These are phyloP conservation scores for Diplolepis rosae DNA, from an alignment of 2,888 invertebrate genomes.

Conservation along the genomic window DNA sequence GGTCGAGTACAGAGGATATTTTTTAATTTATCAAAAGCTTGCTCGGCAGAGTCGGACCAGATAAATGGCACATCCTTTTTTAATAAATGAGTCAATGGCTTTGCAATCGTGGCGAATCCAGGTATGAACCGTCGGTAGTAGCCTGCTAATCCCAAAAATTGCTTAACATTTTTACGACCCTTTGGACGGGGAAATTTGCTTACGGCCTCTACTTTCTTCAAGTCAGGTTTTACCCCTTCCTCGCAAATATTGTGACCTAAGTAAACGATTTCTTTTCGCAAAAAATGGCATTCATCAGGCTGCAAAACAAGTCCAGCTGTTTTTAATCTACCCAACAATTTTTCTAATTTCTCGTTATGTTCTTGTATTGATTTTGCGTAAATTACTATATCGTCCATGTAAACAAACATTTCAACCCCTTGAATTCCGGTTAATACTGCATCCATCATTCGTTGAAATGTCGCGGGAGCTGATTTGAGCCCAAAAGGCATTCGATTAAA, in stretches of 20 bases:
- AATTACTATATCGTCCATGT: slow-evolving; percentile 51
- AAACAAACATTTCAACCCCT: slow-evolving; percentile 51
- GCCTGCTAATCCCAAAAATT: slow-evolving; percentile 36
- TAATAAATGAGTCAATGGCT: not conserved
- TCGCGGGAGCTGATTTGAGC: too few species aligned
- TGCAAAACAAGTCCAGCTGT: slow-evolving; percentile 53
- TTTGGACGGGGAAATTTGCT: too few species aligned
- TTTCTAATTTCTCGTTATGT: not conserved
- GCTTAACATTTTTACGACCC: slow-evolving; percentile 41
- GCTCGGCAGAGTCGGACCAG: not conserved
- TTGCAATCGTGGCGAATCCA: slow-evolving; percentile 39
- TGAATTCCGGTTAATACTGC: too few species aligned
- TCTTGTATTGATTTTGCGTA: slow-evolving; percentile 15
- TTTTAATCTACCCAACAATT: not conserved
- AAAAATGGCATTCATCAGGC: slow-evolving; percentile 55
- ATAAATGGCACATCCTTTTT: not conserved
- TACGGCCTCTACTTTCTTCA: too few species aligned
- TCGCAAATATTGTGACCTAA: too few species aligned
- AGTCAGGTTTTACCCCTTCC: too few species aligned
- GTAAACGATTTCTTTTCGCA: too few species aligned
- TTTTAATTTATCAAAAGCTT: not conserved
- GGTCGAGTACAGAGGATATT: not conserved
- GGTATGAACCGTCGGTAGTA: slow-evolving; percentile 4
- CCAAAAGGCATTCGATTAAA: too few species aligned
- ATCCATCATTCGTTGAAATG: too few species aligned